Evolutionary conservation across 2,797 vertebrate genomes (phyloP).

Genomic region (Acanthopagrus latus): DNA sequence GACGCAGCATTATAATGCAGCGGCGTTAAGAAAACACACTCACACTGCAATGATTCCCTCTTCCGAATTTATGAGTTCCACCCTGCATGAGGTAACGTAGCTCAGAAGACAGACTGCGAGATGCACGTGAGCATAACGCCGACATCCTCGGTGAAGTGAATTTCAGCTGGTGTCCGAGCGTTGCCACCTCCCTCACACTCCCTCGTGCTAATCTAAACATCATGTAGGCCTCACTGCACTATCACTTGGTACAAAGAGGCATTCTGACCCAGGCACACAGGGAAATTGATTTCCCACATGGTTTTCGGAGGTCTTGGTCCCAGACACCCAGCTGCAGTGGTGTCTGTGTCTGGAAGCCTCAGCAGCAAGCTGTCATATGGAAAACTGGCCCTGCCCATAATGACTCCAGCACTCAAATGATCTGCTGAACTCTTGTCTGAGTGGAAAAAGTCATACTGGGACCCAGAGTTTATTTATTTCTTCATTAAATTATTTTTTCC

Average conservation of each 20-base stretch:
- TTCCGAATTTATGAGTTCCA: slow-evolving; percentile 52
- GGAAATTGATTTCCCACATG: slow-evolving; percentile 74
- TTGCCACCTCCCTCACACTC: slow-evolving; percentile 29
- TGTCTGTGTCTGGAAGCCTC: slow-evolving; percentile 65
- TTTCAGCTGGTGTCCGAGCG: slow-evolving; percentile 25
- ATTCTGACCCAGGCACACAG: slow-evolving; percentile 58
- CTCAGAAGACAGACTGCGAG: slow-evolving; percentile 36
- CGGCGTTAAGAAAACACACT: slow-evolving; percentile 31
- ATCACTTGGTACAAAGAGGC: slow-evolving; percentile 54
- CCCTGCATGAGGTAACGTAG: slow-evolving; percentile 63
- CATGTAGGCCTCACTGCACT: slow-evolving; percentile 50
- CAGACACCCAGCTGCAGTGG: slow-evolving; percentile 70
- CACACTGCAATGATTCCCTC: slow-evolving; percentile 46
- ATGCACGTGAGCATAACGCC: slow-evolving; percentile 43
- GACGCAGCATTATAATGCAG: slow-evolving; percentile 19
- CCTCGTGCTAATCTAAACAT: slow-evolving; percentile 52
- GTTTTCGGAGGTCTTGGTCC: slow-evolving; percentile 51
- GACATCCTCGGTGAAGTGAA: slow-evolving; percentile 25
- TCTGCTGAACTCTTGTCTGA: slow-evolving; percentile 40
- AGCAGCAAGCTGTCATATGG: slow-evolving; percentile 58
- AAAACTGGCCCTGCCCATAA: slow-evolving; percentile 63
- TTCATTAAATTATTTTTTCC: slow-evolving; percentile 29
- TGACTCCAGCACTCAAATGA: slow-evolving; percentile 58
- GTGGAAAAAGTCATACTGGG: slow-evolving; percentile 32
- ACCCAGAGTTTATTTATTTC: slow-evolving; percentile 20